Conservation (phyloP, 1,140 invertebrate genomes). For the Charaxes varanes region DNA sequence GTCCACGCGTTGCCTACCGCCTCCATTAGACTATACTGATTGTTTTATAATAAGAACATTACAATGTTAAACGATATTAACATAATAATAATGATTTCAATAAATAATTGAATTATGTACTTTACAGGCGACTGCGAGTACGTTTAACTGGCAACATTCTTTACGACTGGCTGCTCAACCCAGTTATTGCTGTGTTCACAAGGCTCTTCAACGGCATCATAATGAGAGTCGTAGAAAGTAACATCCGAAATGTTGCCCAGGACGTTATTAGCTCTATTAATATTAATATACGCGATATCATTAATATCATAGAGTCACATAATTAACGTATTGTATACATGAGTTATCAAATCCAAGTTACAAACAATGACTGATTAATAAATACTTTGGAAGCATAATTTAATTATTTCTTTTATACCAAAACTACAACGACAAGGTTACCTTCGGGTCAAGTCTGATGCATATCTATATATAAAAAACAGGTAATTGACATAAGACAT, state of each 20-base stretch:
- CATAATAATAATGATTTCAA: not conserved
- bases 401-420: no score
- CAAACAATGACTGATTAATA: no score
- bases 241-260: constrained; percentile 35
- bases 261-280: constrained; percentile 26
- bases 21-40: no score
- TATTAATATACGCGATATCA: constrained; percentile 14
- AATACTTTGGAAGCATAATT: no score
- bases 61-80: not conserved
- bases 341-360: no score
- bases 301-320: constrained; percentile 18
- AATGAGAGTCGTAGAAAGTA: constrained; percentile 50
- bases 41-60: no score
- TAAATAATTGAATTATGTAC: constrained; percentile 2
- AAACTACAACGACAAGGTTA: no score
- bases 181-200: constrained; percentile 51
- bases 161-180: constrained; percentile 63
- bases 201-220: constrained; percentile 60
- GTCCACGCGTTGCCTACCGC: no score
- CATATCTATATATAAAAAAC: no score
- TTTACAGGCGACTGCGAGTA: constrained; percentile 55
- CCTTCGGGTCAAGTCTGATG: no score
- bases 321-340: no score
- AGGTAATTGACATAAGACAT: no score
- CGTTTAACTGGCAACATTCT: constrained; percentile 63